Base-by-base conservation (phyloP, 53 echinoderm and acorn worm genomes). In the Actinopyga echinites region DNA sequence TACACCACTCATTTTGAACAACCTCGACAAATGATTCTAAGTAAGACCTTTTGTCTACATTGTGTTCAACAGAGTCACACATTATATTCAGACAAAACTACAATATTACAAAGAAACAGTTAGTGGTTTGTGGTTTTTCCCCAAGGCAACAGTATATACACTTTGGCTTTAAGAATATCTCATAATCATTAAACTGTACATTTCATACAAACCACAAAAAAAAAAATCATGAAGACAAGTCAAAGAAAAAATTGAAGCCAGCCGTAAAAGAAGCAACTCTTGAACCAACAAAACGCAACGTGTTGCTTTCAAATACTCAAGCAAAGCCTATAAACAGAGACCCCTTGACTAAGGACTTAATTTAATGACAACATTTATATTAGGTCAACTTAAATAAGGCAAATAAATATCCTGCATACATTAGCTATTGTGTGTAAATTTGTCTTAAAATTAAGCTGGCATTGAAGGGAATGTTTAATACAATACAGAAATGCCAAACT, bases 141-240 rank as follows among this genome's bases (percentile, higher is more conserved):
- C 43, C 69, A 69, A 69, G 69, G 69, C 69, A 69, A 69, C 69
- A 69, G 69, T 69, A 69, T 69, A 38, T 69, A 69, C 69, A 69
- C 69, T 69, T 42, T 69, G 69, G 40, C 43, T 38, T 43, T 69
- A 10, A 43, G 69, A 69, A 69, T 23, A 69, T 38, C 40, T 69
- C 24, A 24, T 25, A 38, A 40, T 69, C 69, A 69, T 43, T 49
- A 0, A 38, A 42, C 65, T 65, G 42, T 69, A 69, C 69, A 69
- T 43, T 69, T 65, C 43, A 38, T 42, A 42, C 43, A 42, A 69
- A 69, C 8, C 24, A 65, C 13, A 64, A 26, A 11, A 64, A 35
- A 69, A 38, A 4, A 22, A 69, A 40, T 24, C 38, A 69, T 21
- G 33, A 69, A 40, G 37, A 38, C 36, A 37, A 69, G 5, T 8